Evolutionary conservation across 2,113 vertebrate species (phyloP), one percentile per base, ranked within the genome.

Genomic region (Heloderma charlesbogerti): DNA sequence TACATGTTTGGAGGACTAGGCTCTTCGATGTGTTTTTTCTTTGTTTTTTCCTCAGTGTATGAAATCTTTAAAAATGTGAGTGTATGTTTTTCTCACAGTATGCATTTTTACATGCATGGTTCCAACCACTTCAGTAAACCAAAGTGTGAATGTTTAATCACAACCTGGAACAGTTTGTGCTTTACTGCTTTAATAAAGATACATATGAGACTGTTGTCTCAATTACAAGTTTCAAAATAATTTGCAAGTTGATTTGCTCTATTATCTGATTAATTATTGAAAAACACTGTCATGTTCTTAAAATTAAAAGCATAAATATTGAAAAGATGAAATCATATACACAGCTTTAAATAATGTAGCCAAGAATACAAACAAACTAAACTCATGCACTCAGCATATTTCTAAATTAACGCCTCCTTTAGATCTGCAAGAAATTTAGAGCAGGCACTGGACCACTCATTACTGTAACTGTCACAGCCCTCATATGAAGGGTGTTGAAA

Each of bases 181-280:
- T 3, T 91, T 91, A 20, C 51, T 88, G 7, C 9, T 43, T 7
- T n/a, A 91, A 69, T 20, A 74, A 94, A 89, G 88, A 87, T 31
- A 67, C 29, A 27, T 0, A 88, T 57, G 57, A 15, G 25, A 37
- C 57, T 48, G 0, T 40, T 77, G 4, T 48, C 22, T n/a, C 54
- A 74, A 10, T 0, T 83, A 29, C 12, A 92, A 88, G 66, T 31
- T 91, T 43, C 48, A 87, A 77, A 91, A 87, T 51, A 57, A 27
- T 8, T 69, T 67, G 71, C 51, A 92, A 83, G 87, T 77, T 92
- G 63, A 0, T 0, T 0, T 37, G 89, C 10, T 8, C 0, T 84
- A 48, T 91, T 31, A 48, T 3, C 60, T 83, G 25, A 0, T 92
- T 89, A 83, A 91, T 87, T 89, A 92, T 92, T 89, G 78, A 87